A percentile compares a stretch with the other conserved stretches of the same genome.
phyloP scores from a whole-genome alignment of 2,888 invertebrate species.

The Calliscelio sp. region DNA sequence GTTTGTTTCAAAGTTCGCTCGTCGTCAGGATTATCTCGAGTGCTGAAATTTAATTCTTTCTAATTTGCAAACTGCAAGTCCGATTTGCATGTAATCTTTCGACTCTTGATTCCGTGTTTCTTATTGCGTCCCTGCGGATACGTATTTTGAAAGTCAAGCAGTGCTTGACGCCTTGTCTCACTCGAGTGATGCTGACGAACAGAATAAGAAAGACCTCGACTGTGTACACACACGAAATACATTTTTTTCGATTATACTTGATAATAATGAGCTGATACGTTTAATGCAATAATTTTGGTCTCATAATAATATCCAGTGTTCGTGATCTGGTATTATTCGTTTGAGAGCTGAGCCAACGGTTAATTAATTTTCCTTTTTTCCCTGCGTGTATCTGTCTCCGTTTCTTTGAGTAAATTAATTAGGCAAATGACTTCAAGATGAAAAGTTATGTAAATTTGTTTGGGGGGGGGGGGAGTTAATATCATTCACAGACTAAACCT shows the following conservation, averaged over 20 bases:
- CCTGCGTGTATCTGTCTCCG: neutral
- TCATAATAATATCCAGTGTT: constrained; percentile 25
- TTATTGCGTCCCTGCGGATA: constrained; percentile 63
- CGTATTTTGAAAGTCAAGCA: constrained; percentile 73
- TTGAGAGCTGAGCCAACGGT: neutral
- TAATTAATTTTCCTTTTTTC: constrained; percentile 29
- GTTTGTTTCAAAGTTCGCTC: constrained; percentile 21
- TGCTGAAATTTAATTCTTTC: constrained; percentile 66
- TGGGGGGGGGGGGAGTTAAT: too few species aligned
- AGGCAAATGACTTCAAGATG: constrained; percentile 31
- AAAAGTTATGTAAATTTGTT: constrained; percentile 35
- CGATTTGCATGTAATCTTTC: constrained; percentile 71
- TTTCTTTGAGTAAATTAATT: constrained; percentile 36
- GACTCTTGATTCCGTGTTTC: constrained; percentile 68
- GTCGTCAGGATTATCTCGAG: constrained; percentile 54
- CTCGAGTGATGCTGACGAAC: constrained; percentile 55
- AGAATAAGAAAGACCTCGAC: constrained; percentile 57
- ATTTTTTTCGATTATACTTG: constrained; percentile 51
- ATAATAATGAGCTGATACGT: constrained; percentile 65
- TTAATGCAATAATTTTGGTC: constrained; percentile 37
- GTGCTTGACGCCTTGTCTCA: constrained; percentile 62
- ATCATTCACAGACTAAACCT: too few species aligned
- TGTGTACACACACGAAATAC: constrained; percentile 20
- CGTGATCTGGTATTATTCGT: constrained; percentile 9
- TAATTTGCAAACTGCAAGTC: constrained; percentile 69